Base-by-base conservation (phyloP, 2,797 vertebrate genomes). In the Strix occidentalis region DNA sequence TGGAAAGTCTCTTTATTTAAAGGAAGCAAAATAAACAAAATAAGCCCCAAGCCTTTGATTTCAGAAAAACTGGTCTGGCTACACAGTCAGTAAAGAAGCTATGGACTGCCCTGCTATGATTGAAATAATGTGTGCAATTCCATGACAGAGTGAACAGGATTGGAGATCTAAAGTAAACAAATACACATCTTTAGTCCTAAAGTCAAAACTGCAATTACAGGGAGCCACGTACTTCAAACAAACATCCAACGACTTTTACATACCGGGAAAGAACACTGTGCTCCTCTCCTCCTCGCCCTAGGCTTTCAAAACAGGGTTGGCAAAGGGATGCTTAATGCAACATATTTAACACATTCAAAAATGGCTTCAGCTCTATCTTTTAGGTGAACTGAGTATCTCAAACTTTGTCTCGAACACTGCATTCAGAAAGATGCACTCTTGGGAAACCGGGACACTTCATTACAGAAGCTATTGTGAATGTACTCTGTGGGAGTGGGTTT, bases 151-250 rank as follows among this genome's bases (percentile, higher is more conserved):
- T n/a, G 75, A 93, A 78, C 64, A 78, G 57, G 86, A 90, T 85
- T 92, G 57, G 81, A 93, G 95, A 91, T 46, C 57, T 92, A 51
- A 93, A 95, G 88, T 48, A 92, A 95, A 89, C 37, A 97, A 88
- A 87, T 37, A 89, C 0, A 0, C 35, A 85, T 77, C 74, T 83
- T 92, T 74, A 71, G 57, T 89, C 56, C 56, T 46, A 50, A 77
- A 93, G 75, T 91, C 84, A 89, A 83, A 96, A 81, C 64, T 92
- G 33, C 71, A 87, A 87, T 90, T 95, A 94, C 33, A 89, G 89
- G 50, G 46, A 94, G 69, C 57, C 39, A 58, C 37, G 28, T 68
- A 80, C 53, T 90, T 85, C 89, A 83, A 79, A 74, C 28, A 87
- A 84, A 64, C 31, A 79, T 63, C 60, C 83, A 77, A 33, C 16